Percentiles rank a stretch among this genome's conserved stretches.
Conservation (phyloP, 2,113 vertebrate species). For the Malaclemys terrapin region DNA sequence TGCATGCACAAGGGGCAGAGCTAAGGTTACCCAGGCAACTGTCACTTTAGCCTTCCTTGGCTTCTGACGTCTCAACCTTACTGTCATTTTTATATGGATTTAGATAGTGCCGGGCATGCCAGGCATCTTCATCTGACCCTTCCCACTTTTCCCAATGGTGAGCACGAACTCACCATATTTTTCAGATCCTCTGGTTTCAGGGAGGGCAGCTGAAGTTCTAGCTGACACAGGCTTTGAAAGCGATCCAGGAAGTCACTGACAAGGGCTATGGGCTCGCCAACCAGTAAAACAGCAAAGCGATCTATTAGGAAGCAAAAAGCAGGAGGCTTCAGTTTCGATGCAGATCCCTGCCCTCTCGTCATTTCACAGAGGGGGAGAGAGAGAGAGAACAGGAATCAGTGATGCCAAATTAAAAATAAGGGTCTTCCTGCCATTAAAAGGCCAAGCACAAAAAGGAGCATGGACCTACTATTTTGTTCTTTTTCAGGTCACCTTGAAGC, state of each 20-base stretch:
- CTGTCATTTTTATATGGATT: rapidly evolving
- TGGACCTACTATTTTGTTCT: neutral
- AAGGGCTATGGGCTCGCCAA: slow-evolving; percentile 86
- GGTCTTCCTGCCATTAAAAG: neutral
- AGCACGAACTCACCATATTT: slow-evolving; percentile 83
- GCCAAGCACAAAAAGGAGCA: neutral
- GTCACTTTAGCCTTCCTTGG: rapidly evolving
- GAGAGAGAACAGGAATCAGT: neutral
- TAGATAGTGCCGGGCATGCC: rapidly evolving
- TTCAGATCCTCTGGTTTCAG: slow-evolving; percentile 90
- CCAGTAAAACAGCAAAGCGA: slow-evolving; percentile 88
- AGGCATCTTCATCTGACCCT: rapidly evolving
- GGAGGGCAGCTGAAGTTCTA: slow-evolving; percentile 92
- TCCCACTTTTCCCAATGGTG: rapidly evolving
- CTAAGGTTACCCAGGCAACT: neutral
- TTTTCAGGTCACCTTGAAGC: neutral
- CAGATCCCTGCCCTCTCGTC: rapidly evolving
- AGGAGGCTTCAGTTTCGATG: neutral
- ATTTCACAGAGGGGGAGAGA: neutral
- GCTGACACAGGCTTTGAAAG: slow-evolving; percentile 87
- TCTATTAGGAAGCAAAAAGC: slow-evolving; percentile 72
- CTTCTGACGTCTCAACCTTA: rapidly evolving
- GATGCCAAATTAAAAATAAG: rapidly evolving
- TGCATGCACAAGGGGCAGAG: rapidly evolving
- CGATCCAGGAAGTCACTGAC: slow-evolving; percentile 87